Conservation (phyloP, 1,140 invertebrate genomes). For the Atta texana region DNA sequence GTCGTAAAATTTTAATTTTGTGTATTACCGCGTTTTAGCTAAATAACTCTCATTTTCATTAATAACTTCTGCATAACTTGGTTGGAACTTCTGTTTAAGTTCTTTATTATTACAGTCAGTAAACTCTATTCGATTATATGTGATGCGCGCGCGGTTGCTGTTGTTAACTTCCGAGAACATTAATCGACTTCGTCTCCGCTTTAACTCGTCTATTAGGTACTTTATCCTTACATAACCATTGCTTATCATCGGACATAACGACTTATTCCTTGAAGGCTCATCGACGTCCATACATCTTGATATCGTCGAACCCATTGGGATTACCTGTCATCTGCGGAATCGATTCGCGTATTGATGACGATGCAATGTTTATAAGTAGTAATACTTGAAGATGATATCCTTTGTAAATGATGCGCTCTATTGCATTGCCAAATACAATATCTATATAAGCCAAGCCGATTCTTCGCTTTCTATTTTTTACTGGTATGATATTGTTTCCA, state of each 20-base stretch:
- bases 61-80: conserved; percentile 22
- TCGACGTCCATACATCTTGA: conserved; percentile 4
- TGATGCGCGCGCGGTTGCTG: not conserved
- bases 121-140: conserved; percentile 23
- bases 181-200: not conserved
- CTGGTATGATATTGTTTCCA: not conserved
- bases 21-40: not conserved
- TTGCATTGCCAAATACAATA: not conserved
- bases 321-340: conserved; percentile 23
- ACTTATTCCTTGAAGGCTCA: conserved; percentile 32
- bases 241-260: conserved; percentile 22
- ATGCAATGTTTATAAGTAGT: conserved; percentile 26
- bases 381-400: conserved; percentile 27
- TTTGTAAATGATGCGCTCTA: conserved; percentile 39
- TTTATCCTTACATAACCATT: conserved; percentile 8
- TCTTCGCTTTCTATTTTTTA: not conserved
- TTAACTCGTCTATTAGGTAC: not conserved
- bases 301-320: conserved; percentile 1
- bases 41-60: conserved; percentile 37
- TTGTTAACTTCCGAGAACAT: conserved; percentile 44
- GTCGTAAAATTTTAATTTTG: conserved; percentile 26
- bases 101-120: conserved; percentile 30
- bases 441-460: not conserved
- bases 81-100: conserved; percentile 10
- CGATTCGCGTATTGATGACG: conserved; percentile 15